Evolutionary conservation across 2,113 vertebrate genomes (phyloP), one percentile per base, ranked within the genome.

Genomic region (Rhynchomys soricoides): DNA sequence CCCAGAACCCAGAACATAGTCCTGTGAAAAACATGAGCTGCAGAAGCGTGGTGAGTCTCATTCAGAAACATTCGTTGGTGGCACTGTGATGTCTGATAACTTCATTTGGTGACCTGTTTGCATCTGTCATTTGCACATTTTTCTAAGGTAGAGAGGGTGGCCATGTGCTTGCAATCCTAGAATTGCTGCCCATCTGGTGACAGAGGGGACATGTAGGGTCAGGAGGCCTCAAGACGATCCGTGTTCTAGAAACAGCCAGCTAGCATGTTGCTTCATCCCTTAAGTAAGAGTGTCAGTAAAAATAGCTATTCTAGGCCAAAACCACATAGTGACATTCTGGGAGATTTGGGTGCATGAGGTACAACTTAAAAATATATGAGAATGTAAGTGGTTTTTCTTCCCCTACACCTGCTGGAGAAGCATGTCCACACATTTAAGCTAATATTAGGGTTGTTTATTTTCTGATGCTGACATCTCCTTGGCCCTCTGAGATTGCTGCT

Each of bases 361-460:
- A 86, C 15, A 22, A 88, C 96, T 98, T 96, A 95, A 98, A 98
- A 98, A 97, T 97, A 98, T 78, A 91, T 93, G 89, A 94, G 90
- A 97, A 95, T 91, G 90, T 78, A 95, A 97, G 94, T 3, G 21
- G 21, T 3, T 50, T 62, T 74, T 78, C 31, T 31, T 1, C 5
- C 26, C 3, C 50, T 13, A 71, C 86, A 82, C 94, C 86, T 97
- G 93, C 74, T 89, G 57, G 52, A 70, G 82, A 86, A 97, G 94
- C 74, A 71, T 70, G 52, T 89, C 91, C 81, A 71, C 92, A 64
- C 2, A 12, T 96, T 96, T 94, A 66, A 89, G 95, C 92, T 97
- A 97, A 98, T 97, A 96, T 97, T 97, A 97, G 97, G 92, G 74
- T 93, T 91, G 89, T 94, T 97, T 97, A 91, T 95, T 96, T 96